A percentile compares a stretch with the other conserved stretches of the same genome.
Evolutionary conservation across 2,797 vertebrate genomes (phyloP).

Genomic region (Galaxias olidus): DNA sequence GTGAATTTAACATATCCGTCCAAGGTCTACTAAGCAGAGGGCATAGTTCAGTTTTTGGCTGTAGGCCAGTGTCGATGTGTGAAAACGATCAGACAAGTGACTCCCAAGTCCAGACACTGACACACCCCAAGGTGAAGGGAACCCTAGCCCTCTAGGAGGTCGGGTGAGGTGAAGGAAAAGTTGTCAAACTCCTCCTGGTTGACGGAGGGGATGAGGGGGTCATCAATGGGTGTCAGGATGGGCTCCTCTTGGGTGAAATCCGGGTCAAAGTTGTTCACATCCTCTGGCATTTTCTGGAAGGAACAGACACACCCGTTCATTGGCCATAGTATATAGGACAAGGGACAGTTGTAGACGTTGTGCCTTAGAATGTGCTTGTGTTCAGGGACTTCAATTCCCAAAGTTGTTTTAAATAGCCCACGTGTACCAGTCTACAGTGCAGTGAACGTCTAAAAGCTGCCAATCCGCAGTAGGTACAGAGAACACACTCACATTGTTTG

Average conservation of each 20-base stretch:
- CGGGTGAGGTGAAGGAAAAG: conserved; percentile 93
- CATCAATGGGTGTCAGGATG: conserved; percentile 91
- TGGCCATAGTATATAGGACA: not conserved
- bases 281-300: conserved; percentile 89
- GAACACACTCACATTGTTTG: no score
- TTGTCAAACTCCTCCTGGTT: conserved; percentile 94
- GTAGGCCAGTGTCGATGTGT: no score
- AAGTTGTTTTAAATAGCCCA: no score
- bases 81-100: no score
- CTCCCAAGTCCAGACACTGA: no score
- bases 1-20: conserved; percentile 5
- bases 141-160: conserved; percentile 66
- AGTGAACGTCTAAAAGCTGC: no score
- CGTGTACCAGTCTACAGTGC: no score
- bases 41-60: no score
- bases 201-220: conserved; percentile 84
- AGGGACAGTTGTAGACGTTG: no score
- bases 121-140: not conserved
- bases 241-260: conserved; percentile 97
- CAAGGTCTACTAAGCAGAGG: not conserved
- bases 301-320: conserved; percentile 13
- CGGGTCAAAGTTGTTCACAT: conserved; percentile 98
- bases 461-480: no score
- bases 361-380: no score
- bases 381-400: no score